Base-by-base conservation (phyloP, 2,113 vertebrate species). In the Osmerus eperlanus region DNA sequence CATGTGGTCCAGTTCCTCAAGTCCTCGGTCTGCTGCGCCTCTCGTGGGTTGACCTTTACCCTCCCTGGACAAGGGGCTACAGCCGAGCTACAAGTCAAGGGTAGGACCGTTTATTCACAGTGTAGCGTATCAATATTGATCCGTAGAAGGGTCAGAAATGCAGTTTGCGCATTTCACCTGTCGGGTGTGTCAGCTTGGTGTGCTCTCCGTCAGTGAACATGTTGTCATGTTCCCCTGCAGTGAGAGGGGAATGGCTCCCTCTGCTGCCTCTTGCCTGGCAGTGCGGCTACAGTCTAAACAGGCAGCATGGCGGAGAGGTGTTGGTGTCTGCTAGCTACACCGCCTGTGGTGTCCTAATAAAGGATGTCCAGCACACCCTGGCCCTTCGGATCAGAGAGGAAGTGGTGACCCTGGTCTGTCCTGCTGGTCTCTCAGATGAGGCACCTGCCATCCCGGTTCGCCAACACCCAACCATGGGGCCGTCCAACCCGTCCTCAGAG, bases 211-310 rank as follows among this genome's bases (percentile, higher is more conserved):
- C 3, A 25, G 23, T 62, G 60, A 56, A 3, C 54, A 9, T 65
- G 65, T 62, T 21, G 23, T 23, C 13, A 14, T 28, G 23, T 28
- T 11, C 19, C n/a, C 61, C 61, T 62, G 0, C 65, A 90, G 89
- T 90, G 53, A 71, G 81, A 74, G 85, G 83, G 54, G 70, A 86
- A 9, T 90, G 87, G 89, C 82, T 36, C 0, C 79, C 81, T 55
- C 0, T 89, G 55, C 23, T 11, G 23, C 3, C 12, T n/a, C 16
- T 87, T 23, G 75, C 70, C 0, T 70, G 85, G 69, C 77, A 63
- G 36, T 90, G 89, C 61, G 86, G 82, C 7, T 89, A 82, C 81
- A 83, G 67, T 28, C 0, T 86, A 54, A 29, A 83, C 18, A 74
- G 29, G 53, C 61, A 1, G 16, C 80, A 73, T 5, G 53, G 41